These are phyloP conservation scores for Capromys pilorides DNA, from an alignment of 2,797 vertebrate genomes.

Conservation along the genomic window DNA sequence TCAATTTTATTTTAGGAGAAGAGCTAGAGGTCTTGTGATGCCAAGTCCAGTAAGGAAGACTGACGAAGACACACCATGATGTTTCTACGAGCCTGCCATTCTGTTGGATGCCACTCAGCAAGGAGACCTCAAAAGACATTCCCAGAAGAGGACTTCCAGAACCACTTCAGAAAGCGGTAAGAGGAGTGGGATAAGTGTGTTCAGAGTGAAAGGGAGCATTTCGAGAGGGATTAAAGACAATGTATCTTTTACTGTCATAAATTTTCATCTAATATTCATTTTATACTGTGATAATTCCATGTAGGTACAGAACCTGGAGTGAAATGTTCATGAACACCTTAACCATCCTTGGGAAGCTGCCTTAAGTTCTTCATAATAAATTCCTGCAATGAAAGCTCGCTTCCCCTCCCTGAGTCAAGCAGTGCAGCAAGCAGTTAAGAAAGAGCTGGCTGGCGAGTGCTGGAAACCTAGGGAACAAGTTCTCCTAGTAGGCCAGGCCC, in stretches of 20 bases:
- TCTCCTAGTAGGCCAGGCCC: not conserved
- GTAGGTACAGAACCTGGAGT: not conserved
- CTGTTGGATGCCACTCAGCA: not conserved
- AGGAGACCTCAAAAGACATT: not conserved
- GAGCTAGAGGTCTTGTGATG: not conserved
- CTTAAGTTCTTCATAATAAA: not conserved
- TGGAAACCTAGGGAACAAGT: not conserved
- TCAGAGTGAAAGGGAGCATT: not conserved
- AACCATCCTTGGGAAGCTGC: not conserved
- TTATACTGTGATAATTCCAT: not conserved
- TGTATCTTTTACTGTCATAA: not conserved
- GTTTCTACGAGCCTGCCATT: not conserved
- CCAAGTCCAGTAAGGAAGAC: not conserved
- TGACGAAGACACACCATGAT: not conserved
- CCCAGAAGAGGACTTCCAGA: not conserved
- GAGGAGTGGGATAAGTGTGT: not conserved
- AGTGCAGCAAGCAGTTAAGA: not conserved
- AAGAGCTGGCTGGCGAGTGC: not conserved
- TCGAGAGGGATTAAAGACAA: not conserved
- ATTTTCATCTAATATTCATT: not conserved
- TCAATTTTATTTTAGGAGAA: not conserved
- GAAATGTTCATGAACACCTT: constrained; percentile 12
- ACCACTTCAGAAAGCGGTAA: not conserved
- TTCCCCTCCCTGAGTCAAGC: not conserved
- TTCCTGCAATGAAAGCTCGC: not conserved